A percentile compares a stretch with the other conserved stretches of the same genome.
phyloP scores from a whole-genome alignment of 2,113 vertebrate species.

The Thermophis baileyi region DNA sequence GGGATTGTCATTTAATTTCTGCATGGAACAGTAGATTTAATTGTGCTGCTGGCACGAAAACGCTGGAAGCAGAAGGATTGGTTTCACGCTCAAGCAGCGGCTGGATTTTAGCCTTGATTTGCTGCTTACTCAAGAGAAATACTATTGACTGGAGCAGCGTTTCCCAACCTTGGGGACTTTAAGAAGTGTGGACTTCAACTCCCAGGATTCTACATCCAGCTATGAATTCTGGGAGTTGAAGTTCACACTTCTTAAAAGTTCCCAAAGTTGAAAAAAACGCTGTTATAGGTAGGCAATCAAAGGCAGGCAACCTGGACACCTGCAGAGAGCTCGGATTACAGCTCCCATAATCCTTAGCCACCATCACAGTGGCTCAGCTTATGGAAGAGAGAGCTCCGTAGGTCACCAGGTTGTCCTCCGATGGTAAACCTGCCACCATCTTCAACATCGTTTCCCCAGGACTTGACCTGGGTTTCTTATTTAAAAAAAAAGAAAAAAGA shows the following conservation, averaged over 20 bases:
- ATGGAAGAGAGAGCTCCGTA: background rate
- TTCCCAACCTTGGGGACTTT: background rate
- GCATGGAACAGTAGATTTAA: background rate
- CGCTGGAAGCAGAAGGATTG: background rate
- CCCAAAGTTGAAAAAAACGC: background rate
- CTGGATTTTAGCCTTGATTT: background rate
- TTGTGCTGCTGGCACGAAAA: constrained; percentile 24
- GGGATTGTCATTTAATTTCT: constrained; percentile 19
- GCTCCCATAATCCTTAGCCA: background rate
- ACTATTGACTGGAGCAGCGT: background rate
- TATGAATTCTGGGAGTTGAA: background rate
- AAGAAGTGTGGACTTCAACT: background rate
- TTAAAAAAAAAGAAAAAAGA: no score
- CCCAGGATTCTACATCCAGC: background rate
- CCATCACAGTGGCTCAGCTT: background rate
- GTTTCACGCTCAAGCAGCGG: background rate
- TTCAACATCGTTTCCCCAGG: background rate
- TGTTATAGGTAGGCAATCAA: background rate
- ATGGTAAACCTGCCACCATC: background rate
- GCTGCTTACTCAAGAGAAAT: background rate
- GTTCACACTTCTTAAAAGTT: background rate
- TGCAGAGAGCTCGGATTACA: background rate
- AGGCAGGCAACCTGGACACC: background rate
- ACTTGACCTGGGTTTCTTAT: background rate
- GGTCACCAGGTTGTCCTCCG: background rate